These are phyloP conservation scores for Sarcophaga caerulescens DNA, from an alignment of 2,888 invertebrate species.

Conservation along the genomic window DNA sequence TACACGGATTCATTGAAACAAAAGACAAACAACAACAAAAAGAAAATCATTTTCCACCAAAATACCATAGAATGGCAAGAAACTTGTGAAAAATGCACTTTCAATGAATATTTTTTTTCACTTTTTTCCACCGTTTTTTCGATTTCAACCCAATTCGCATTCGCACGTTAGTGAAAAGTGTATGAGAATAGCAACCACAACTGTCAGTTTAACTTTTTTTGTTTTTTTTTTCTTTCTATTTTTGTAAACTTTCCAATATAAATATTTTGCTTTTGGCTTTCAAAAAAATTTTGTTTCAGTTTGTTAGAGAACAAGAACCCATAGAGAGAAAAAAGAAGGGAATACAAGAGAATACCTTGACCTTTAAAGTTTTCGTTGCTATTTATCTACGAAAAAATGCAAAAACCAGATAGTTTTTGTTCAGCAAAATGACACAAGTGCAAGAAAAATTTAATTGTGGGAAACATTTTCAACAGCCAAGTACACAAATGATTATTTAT, in stretches of 20 bases:
- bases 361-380: constrained; percentile 42
- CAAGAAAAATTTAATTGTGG: constrained; percentile 25
- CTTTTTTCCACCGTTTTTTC: neutral
- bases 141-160: neutral
- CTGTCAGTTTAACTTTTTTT: constrained; percentile 25
- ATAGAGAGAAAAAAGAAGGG: neutral
- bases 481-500: constrained; percentile 19
- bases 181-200: constrained; percentile 11
- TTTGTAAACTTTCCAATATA: constrained; percentile 28
- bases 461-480: constrained; percentile 23
- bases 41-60: constrained; percentile 12
- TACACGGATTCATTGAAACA: neutral
- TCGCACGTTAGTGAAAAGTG: neutral
- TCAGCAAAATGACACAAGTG: neutral
- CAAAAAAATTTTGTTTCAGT: neutral
- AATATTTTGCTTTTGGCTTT: constrained; percentile 33
- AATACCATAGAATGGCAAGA: too few species aligned
- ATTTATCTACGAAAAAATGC: neutral
- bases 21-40: constrained; percentile 16
- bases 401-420: neutral
- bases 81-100: neutral
- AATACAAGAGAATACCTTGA: constrained; percentile 35
- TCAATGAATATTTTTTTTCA: neutral
- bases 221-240: neutral
- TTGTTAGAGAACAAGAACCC: neutral